Conservation (phyloP, 2,888 invertebrate species). For the Patella caerulea region DNA sequence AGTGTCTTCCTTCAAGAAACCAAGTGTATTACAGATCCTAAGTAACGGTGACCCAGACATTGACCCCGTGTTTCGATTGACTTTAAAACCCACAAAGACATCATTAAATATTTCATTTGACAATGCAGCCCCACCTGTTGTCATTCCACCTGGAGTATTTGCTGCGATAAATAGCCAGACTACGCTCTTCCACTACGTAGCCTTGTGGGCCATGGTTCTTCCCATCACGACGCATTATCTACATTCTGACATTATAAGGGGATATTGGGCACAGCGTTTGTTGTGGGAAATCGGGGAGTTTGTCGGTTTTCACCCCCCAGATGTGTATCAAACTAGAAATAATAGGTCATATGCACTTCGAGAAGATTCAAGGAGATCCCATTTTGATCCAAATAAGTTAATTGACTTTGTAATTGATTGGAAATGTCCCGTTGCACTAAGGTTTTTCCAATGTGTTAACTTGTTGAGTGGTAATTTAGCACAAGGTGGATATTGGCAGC, state of each 20-base stretch:
- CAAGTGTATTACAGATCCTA: constrained; percentile 55
- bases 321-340: not conserved
- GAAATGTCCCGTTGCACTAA: not conserved
- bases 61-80: constrained; percentile 57
- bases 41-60: constrained; percentile 62
- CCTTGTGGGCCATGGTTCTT: constrained; percentile 56
- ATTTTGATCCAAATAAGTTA: too few species aligned
- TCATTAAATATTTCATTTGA: constrained; percentile 51
- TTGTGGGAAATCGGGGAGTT: not conserved
- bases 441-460: not conserved
- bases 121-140: constrained; percentile 45
- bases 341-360: too few species aligned
- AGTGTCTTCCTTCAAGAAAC: constrained; percentile 30
- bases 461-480: not conserved
- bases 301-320: not conserved
- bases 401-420: not conserved
- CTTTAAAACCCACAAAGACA: constrained; percentile 33
- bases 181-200: constrained; percentile 50
- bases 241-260: constrained; percentile 55
- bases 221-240: constrained; percentile 48
- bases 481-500: not conserved
- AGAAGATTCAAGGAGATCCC: constrained; percentile 20
- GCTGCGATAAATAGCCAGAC: constrained; percentile 59
- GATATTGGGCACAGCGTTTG: constrained; percentile 46
- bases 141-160: constrained; percentile 50